phyloP scores from a whole-genome alignment of 2,888 invertebrate species.

The Heliothis peltigera region DNA sequence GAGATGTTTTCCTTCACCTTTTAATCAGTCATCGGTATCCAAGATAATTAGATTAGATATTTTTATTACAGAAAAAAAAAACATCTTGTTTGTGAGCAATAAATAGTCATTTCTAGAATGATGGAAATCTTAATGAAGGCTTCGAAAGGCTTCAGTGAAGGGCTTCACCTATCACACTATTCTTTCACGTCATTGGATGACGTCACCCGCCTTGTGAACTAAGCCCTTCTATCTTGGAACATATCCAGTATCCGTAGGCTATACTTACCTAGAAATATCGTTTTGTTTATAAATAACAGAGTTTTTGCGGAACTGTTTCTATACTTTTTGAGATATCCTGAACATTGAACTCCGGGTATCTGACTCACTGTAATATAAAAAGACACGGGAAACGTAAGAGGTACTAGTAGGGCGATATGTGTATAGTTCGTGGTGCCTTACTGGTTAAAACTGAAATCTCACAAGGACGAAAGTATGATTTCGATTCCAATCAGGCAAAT shows the following conservation, averaged over 20 bases:
- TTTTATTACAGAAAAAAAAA: too few species aligned
- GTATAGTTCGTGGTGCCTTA: too few species aligned
- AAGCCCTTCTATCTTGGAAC: slow-evolving; percentile 7
- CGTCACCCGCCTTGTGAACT: slow-evolving; percentile 12
- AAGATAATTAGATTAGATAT: too few species aligned
- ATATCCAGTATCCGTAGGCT: slow-evolving; percentile 34
- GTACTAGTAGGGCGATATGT: too few species aligned
- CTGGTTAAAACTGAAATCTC: too few species aligned
- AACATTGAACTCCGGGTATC: background rate
- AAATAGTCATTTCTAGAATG: too few species aligned
- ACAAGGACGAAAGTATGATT: too few species aligned
- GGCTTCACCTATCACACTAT: slow-evolving; percentile 3
- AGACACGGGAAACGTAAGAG: slow-evolving; percentile 12
- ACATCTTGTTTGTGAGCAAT: too few species aligned
- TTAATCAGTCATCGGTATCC: too few species aligned
- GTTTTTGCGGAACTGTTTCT: background rate
- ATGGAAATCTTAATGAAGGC: background rate
- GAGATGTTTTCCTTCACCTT: too few species aligned
- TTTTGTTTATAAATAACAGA: slow-evolving; percentile 7
- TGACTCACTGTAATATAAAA: slow-evolving; percentile 9
- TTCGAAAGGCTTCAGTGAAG: background rate
- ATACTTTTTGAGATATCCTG: background rate
- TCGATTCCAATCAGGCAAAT: too few species aligned
- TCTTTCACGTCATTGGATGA: background rate
- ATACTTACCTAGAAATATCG: slow-evolving; percentile 10